Percentiles rank a stretch among this genome's conserved stretches.
Conservation (phyloP, 2,888 invertebrate genomes). For the Clusia tigrina region DNA sequence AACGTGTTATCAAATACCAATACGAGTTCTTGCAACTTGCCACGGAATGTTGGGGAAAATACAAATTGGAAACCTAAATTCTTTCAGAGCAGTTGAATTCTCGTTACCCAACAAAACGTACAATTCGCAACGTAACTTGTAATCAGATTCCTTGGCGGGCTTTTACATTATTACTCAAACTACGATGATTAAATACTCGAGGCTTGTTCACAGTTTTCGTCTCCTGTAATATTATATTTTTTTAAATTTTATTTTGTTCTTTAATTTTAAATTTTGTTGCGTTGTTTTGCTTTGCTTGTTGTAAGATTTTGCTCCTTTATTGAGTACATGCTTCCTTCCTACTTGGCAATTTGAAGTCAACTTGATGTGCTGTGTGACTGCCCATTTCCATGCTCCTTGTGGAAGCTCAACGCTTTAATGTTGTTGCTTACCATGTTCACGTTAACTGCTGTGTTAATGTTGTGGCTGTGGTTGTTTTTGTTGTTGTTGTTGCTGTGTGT, state of each 20-base stretch:
- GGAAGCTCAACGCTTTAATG: conserved; percentile 33
- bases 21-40: too few relatives aligned
- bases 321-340: conserved; percentile 13
- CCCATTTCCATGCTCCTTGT: conserved; percentile 10
- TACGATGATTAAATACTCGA: conserved; percentile 36
- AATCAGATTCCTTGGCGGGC: conserved; percentile 31
- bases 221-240: background rate
- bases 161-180: conserved; percentile 35
- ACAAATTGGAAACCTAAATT: background rate
- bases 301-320: conserved; percentile 4
- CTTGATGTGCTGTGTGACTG: conserved; percentile 9
- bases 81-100: background rate
- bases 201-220: too few relatives aligned
- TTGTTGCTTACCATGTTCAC: conserved; percentile 39
- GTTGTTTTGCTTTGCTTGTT: conserved; percentile 11
- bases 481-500: conserved; percentile 19
- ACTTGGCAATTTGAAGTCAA: conserved; percentile 19
- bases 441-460: conserved; percentile 43
- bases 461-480: conserved; percentile 29
- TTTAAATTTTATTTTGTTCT: conserved; percentile 7
- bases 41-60: too few relatives aligned
- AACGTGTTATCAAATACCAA: too few relatives aligned
- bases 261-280: conserved; percentile 23
- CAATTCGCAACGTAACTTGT: conserved; percentile 20
- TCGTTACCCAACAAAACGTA: background rate